Base-by-base conservation (phyloP, 2,113 vertebrate genomes). In the Sialia sialis region DNA sequence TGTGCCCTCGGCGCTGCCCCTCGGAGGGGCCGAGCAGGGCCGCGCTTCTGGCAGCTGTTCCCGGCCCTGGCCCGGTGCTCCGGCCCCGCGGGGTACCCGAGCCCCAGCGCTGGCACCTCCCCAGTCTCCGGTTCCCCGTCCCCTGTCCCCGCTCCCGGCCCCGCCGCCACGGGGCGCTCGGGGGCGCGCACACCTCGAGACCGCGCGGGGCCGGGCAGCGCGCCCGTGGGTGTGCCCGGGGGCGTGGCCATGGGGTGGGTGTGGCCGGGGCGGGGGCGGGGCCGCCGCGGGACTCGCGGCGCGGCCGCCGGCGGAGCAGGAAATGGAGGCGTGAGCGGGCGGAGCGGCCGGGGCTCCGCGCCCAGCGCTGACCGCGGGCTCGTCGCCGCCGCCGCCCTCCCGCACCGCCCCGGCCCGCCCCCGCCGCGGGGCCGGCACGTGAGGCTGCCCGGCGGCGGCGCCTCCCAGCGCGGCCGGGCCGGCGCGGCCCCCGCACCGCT, bases 21-120 rank as follows among this genome's bases (percentile, higher is more conserved):
- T 25, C 54, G 20, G 21, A 25, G 39, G 30, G 38, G n/a, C 51
- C 18, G 27, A 9, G 41, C 43, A 10, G 4, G 62, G 13, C 21
- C 17, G 52, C 18, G 34, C 25, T 29, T 8, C 16, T 7, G 29
- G 20, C 14, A 7, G 36, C 69, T 29, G 43, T 32, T 4, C 7
- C 22, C 14, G 13, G 11, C 9, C 25, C 30, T 0, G 29, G 11
- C n/a, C 51, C 7, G n/a, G 19, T 1, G 41, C 16, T 14, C n/a
- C 21, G 44, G 21, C 10, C 51, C 86, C 10, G n/a, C 68, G 34
- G 44, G 5, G 8, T 4, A 16, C 63, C 29, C 22, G 15, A 10
- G 5, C 23, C 30, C 25, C 29, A 4, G 3, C 5, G 3, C 46
- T 1, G 36, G 11, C 10, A 9, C 12, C n/a, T 14, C 26, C 36